Base-by-base conservation (phyloP, 2,888 invertebrate genomes). In the Heliconius erato region DNA sequence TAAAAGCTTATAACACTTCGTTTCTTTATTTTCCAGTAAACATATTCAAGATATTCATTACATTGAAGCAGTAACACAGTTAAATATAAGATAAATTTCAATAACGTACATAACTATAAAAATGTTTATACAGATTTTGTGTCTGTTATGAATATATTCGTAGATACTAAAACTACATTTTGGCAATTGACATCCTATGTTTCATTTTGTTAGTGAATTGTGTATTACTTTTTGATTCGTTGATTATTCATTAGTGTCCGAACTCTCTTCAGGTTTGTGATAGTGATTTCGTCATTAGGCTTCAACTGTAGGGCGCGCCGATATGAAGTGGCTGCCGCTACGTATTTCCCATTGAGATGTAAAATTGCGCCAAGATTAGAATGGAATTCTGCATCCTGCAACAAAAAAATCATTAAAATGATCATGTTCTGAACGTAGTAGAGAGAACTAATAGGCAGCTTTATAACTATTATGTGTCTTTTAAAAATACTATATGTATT, bases 361-460 rank as follows among this genome's bases (percentile, higher is more conserved):
- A 99, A 96, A 91, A 99, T 99, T 82, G 99, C 99, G 40, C 99
- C 99, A 82, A 99, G 96, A 93, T 99, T 99, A 89, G 99, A 98
- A 94, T 99, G 98, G 83, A 98, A 98, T 86, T 98, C 97, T 0
- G 99, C 98, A 90, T 99, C 98, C 97, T 98, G 93, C 78, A 85
- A 88, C 85, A 77, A 85, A 85, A 79, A 72, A 67, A 1, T 74
- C n/a, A 16, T 44, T 44, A 72, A 44, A 40, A 71, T 71, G 68
- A 16, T 40, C 12, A n/a, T 71, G 16, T 32, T 69, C 12, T 69
- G 2, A 69, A 6, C 23, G 23, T 7, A 9, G 19, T 23, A 54
- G 3, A 28, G 28, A 28, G 28, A 54, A 54, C 0, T 54, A 54
- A 23, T 23, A 54, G 49, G 5, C 19, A 54, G 54, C 19, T 54